Evolutionary conservation across 1,140 invertebrate genomes (phyloP), one percentile per base, ranked within the genome.

Genomic region (Psix sp.): DNA sequence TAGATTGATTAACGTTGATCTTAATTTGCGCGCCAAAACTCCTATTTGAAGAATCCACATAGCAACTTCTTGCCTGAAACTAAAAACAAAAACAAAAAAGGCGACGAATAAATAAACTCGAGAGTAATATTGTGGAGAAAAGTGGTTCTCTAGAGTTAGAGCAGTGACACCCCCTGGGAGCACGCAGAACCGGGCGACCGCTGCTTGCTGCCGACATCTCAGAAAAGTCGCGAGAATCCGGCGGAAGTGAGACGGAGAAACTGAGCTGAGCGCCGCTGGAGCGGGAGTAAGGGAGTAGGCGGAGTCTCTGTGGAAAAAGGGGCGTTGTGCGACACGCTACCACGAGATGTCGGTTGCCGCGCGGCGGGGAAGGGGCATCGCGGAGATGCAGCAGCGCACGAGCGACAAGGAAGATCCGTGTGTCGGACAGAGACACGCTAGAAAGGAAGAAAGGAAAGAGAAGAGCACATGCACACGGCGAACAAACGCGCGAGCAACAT

Each of bases 241-340:
- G 57, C 48, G 51, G 57, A 62, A 62, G 36, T 46, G 35, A 38
- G 45, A 42, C 52, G 45, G 31, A 56, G 29, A 15, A 35, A 48
- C 21, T 9, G 29, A 39, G 31, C 10, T 17, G 48, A 5, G 52
- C 26, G 57, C 43, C 20, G 54, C 45, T 13, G 68, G 48, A 66
- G 63, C 43, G 57, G 71, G 73, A 68, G 71, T 48, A 54, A 82
- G 78, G 76, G 77, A 77, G 51, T 70, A 65, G 82, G 82, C 81
- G 82, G 78, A 33, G 52, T 70, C 49, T 74, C 40, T 52, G 54
- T 45, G 60, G 66, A 66, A 81, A 29, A 80, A 80, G 78, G 79
- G 82, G 82, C 82, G 82, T 82, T 79, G 70, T 75, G 14, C 56
- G 60, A 42, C 59, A 54, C 21, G 70, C 52, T 56, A 68, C 57